phyloP scores from a whole-genome alignment of 1,140 invertebrate species.

The Dufourea novaeangliae region DNA sequence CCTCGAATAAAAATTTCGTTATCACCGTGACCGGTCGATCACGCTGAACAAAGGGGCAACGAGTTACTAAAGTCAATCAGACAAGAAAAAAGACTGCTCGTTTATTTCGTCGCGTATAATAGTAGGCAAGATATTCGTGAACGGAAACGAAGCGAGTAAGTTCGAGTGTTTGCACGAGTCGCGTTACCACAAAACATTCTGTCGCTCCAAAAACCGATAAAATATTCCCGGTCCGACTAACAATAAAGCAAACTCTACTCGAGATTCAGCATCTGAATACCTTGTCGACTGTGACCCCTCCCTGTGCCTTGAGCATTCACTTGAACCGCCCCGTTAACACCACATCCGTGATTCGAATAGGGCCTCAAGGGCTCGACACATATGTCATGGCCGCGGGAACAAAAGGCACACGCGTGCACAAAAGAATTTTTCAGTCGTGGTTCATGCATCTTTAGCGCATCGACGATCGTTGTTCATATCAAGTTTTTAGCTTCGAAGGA shows the following conservation, averaged over 20 bases:
- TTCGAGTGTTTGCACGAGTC: constrained; percentile 3
- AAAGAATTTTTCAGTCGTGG: constrained; percentile 27
- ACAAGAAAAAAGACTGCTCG: not conserved
- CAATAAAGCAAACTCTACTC: constrained; percentile 41
- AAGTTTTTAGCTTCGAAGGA: not conserved
- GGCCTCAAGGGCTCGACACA: constrained; percentile 44
- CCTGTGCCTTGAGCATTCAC: constrained; percentile 47
- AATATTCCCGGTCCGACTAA: constrained; percentile 39
- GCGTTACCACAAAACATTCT: constrained; percentile 21
- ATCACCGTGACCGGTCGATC: not conserved
- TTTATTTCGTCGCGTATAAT: constrained; percentile 11
- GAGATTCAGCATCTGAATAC: constrained; percentile 34
- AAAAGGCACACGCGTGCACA: constrained; percentile 38
- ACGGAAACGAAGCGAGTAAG: not conserved
- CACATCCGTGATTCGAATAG: constrained; percentile 42
- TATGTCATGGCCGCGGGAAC: constrained; percentile 59
- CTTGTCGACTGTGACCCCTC: constrained; percentile 35
- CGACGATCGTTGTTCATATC: constrained; percentile 9
- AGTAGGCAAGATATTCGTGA: not conserved
- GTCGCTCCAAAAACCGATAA: constrained; percentile 35
- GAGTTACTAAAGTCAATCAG: not conserved
- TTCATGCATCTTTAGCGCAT: constrained; percentile 23
- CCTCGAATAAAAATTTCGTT: too few relatives aligned
- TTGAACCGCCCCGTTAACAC: constrained; percentile 42
- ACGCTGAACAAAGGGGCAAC: not conserved